Percentiles rank a stretch among this genome's conserved stretches.
These are phyloP conservation scores for Pseudochromis fuscus DNA, from an alignment of 2,797 vertebrate species.

Conservation along the genomic window DNA sequence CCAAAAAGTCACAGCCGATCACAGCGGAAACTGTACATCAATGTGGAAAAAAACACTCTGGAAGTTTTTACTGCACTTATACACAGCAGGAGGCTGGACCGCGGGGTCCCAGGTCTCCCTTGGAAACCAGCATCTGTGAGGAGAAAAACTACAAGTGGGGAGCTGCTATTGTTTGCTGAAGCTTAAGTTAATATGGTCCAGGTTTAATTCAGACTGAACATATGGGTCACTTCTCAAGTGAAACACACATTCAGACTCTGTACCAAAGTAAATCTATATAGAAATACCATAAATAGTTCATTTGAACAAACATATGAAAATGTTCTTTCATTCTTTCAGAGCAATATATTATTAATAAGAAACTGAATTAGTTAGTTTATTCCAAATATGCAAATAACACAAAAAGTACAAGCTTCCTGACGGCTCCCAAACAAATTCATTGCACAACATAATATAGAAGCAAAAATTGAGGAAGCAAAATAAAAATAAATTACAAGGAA, in stretches of 20 bases:
- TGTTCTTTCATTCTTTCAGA: too few species aligned
- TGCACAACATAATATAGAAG: too few species aligned
- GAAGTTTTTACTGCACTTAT: slow-evolving; percentile 62
- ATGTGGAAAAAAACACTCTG: slow-evolving; percentile 56
- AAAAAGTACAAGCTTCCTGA: too few species aligned
- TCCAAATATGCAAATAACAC: too few species aligned
- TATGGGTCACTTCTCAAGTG: neutral
- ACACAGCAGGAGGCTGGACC: slow-evolving; percentile 51
- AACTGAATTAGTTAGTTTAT: too few species aligned
- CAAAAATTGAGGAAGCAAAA: too few species aligned
- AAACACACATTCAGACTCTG: neutral
- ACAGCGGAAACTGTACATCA: slow-evolving; percentile 80
- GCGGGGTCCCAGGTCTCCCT: slow-evolving; percentile 34
- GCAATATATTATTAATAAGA: too few species aligned
- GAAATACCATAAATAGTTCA: neutral
- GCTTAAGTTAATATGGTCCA: neutral
- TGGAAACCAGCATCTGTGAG: slow-evolving; percentile 55
- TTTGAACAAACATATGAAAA: neutral
- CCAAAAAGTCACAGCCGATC: slow-evolving; percentile 63
- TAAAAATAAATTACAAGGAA: too few species aligned
- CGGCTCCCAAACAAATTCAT: too few species aligned
- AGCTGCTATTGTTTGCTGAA: slow-evolving; percentile 4
- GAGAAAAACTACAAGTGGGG: slow-evolving; percentile 17
- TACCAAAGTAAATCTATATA: neutral
- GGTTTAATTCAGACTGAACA: neutral